Base-by-base conservation (phyloP, 2,113 vertebrate species). In the Cottus gobio region DNA sequence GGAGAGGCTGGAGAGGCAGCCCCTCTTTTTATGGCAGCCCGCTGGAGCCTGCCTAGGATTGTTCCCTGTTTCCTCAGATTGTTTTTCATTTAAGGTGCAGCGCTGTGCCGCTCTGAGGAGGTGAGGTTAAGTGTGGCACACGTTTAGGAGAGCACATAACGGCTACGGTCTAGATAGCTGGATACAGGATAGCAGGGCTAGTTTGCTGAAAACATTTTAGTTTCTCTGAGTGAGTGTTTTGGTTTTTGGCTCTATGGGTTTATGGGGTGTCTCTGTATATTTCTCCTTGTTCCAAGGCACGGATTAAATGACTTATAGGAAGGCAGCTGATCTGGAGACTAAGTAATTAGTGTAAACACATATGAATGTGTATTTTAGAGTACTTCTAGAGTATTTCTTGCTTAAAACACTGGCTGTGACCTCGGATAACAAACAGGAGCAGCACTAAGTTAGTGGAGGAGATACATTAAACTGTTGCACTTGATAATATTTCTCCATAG, bases 41-140 rank as follows among this genome's bases (percentile, higher is more conserved):
- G 69, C 93, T 93, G 94, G 93, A 94, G 91, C 94, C 94, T 90
- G 92, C 72, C 91, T 91, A 20, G 79, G 91, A 95, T 95, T 95
- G 94, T 95, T 94, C 89, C 88, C 84, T 20, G 90, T 90, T 95
- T 95, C 92, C 93, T 94, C 90, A 91, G 91, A 95, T 94, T 95
- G 94, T 94, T 93, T 90, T 88, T 91, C 83, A 88, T 90, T 90
- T 78, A 87, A 88, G 85, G 83, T 81, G 89, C 88, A 84, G 86
- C 12, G 30, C 87, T 44, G 69, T 67, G 85, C 72, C 34, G 75
- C 87, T 82, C 83, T 75, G 78, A 82, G 71, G 83, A 90, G 90
- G 85, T 90, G 89, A 94, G 89, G 86, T 75, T 82, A 85, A 90
- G 88, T 87, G 89, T 87, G 31, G 75, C 89, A 86, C 86, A 94